Evolutionary conservation across 2,888 invertebrate genomes (phyloP), one percentile per base, ranked within the genome.

Genomic region (Opisthograptis luteolata): DNA sequence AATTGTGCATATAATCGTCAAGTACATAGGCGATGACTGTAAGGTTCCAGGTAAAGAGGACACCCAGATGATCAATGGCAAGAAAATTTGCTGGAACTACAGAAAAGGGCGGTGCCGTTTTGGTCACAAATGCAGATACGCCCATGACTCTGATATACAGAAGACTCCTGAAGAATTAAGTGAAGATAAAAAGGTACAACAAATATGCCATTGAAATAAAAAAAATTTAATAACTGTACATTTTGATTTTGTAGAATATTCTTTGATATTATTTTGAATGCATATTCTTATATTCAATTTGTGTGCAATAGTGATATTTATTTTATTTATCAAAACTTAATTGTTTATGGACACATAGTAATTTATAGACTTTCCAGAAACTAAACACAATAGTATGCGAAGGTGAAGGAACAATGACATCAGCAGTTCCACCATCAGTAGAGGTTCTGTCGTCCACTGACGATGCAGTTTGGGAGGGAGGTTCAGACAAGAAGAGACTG

Each of bases 11-110:
- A 83, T 69, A 81, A 87, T 91, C 91, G 91, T 91, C 86, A 91
- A 91, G 91, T 91, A 91, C 91, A 91, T 90, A 83, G 89, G 83
- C 80, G 70, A 74, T 88, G 79, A 90, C 86, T 91, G 87, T 84
- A 89, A 92, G 92, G 94, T 65, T 93, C 92, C 76, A 92, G 93
- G 88, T 58, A 93, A 94, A 77, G 93, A 93, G 60, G 93, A 94
- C 72, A 93, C 94, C n/a, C 93, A 94, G 66, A 93, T 94, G 83
- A 96, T 96, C 64, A 97, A 97, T 75, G 97, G 96, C 0, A 96
- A 95, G 70, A 96, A 95, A 77, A 95, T 98, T 54, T 98, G 98
- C 81, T 98, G 97, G 96, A 98, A 97, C 84, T 97, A 97, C 77
- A 92, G 96, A 24, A 97, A 97, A 77, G 97, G 98, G 0, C 92